phyloP scores from a whole-genome alignment of 1,140 invertebrate genomes.

The Liolophura sinensis region DNA sequence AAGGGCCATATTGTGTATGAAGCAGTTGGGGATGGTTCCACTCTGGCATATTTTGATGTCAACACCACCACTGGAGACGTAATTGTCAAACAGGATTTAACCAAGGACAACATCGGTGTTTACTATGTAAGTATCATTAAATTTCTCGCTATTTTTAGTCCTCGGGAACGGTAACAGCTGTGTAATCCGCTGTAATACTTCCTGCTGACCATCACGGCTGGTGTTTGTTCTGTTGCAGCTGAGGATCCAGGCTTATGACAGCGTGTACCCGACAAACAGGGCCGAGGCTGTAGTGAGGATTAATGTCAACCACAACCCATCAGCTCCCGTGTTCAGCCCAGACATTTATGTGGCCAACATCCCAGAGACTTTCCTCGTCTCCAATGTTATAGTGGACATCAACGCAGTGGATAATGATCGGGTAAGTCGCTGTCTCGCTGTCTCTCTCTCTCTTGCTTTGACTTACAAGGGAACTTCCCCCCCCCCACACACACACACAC shows the following conservation, averaged over 20 bases:
- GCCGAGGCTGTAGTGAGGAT: constrained; percentile 75
- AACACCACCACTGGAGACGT: constrained; percentile 28
- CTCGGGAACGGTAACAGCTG: too few relatives aligned
- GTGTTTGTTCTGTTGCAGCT: constrained; percentile 26
- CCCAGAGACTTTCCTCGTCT: constrained; percentile 76
- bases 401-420: constrained; percentile 54
- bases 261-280: constrained; percentile 17
- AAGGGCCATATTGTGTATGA: constrained; percentile 31
- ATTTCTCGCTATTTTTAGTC: too few relatives aligned
- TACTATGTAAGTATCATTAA: constrained; percentile 19
- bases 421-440: constrained; percentile 24
- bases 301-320: constrained; percentile 78
- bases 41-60: constrained; percentile 31
- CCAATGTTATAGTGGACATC: constrained; percentile 77
- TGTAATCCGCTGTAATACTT: too few relatives aligned
- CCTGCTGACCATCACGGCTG: not conserved
- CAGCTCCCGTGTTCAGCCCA: constrained; percentile 60
- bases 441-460: not conserved
- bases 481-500: too few relatives aligned
- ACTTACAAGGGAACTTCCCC: too few relatives aligned
- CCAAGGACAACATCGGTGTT: constrained; percentile 24
- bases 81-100: constrained; percentile 21
- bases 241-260: constrained; percentile 35
- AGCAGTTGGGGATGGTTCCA: constrained; percentile 37
- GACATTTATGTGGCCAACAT: constrained; percentile 75